Conservation (phyloP, 2,888 invertebrate species). For the Chesias legatella region DNA sequence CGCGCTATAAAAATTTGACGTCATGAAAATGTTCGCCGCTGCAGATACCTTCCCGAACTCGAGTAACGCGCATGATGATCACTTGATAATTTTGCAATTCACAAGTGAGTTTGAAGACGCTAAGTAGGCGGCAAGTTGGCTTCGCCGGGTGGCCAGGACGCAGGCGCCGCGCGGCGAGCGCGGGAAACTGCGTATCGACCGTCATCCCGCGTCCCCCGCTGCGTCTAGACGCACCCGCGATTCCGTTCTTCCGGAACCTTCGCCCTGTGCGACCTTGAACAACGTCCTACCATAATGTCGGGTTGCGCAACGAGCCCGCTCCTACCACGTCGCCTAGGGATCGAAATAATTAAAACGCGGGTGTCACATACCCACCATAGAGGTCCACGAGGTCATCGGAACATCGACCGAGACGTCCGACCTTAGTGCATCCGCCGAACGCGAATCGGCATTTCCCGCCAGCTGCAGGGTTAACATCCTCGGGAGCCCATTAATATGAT, state of each 20-base stretch:
- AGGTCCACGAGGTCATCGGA: constrained; percentile 52
- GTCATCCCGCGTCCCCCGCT: constrained; percentile 58
- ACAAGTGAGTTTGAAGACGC: constrained; percentile 28
- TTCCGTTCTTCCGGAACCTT: constrained; percentile 76
- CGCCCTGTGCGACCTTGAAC: constrained; percentile 76
- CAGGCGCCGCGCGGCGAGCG: constrained; percentile 70
- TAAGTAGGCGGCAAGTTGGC: constrained; percentile 53
- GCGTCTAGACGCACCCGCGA: constrained; percentile 76
- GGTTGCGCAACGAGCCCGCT: constrained; percentile 56
- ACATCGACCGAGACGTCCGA: constrained; percentile 64
- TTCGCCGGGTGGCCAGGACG: constrained; percentile 56
- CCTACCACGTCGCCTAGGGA: constrained; percentile 39
- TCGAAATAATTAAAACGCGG: constrained; percentile 49
- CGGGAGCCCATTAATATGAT: constrained; percentile 38
- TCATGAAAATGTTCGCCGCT: too few relatives aligned
- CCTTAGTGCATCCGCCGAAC: constrained; percentile 64
- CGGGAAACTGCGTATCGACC: constrained; percentile 80
- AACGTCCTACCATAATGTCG: constrained; percentile 75
- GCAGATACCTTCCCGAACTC: neutral
- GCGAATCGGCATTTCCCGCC: constrained; percentile 52
- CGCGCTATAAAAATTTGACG: too few relatives aligned
- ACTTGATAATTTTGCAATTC: constrained; percentile 10
- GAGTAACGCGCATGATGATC: neutral
- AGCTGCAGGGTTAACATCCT: constrained; percentile 57
- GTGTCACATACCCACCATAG: constrained; percentile 34